phyloP scores from a whole-genome alignment of 2,888 invertebrate genomes.

The Mechanitis mazaeus region DNA sequence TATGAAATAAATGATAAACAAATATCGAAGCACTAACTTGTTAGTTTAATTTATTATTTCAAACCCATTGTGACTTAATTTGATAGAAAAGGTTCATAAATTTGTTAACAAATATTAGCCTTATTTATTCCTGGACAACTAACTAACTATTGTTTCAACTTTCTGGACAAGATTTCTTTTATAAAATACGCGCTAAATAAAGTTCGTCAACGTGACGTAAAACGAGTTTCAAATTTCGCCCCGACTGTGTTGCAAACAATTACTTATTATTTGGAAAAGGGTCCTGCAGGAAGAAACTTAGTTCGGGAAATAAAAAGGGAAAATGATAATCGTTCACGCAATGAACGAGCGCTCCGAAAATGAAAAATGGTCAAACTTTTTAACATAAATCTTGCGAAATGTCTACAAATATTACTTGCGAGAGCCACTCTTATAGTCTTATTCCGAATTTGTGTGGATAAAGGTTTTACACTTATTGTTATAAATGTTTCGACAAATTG shows the following conservation, averaged over 20 bases:
- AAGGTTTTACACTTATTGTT: conserved; percentile 2
- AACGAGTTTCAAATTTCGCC: conserved; percentile 21
- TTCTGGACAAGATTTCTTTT: not conserved
- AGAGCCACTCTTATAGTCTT: conserved; percentile 14
- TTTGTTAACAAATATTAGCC: too few species aligned
- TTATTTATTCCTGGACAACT: too few species aligned
- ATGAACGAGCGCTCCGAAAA: conserved; percentile 53
- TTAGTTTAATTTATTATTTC: too few species aligned
- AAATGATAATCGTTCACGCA: conserved; percentile 70
- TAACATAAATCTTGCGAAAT: conserved; percentile 69
- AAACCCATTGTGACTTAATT: too few species aligned
- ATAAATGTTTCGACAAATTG: not conserved
- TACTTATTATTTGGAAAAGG: conserved; percentile 30
- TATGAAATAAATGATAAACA: conserved; percentile 3
- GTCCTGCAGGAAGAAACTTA: conserved; percentile 35
- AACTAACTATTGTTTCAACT: too few species aligned
- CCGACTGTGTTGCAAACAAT: conserved; percentile 23
- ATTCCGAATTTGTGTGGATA: conserved; percentile 9
- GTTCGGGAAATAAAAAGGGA: conserved; percentile 34
- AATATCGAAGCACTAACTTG: conserved; percentile 5
- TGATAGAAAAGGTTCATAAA: not conserved
- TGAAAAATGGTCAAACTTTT: conserved; percentile 72
- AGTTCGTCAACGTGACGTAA: conserved; percentile 11
- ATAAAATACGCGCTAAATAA: conserved; percentile 10
- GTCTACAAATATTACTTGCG: conserved; percentile 64